These are phyloP conservation scores for Augiades crinisus DNA, from an alignment of 2,888 invertebrate species.

Conservation along the genomic window DNA sequence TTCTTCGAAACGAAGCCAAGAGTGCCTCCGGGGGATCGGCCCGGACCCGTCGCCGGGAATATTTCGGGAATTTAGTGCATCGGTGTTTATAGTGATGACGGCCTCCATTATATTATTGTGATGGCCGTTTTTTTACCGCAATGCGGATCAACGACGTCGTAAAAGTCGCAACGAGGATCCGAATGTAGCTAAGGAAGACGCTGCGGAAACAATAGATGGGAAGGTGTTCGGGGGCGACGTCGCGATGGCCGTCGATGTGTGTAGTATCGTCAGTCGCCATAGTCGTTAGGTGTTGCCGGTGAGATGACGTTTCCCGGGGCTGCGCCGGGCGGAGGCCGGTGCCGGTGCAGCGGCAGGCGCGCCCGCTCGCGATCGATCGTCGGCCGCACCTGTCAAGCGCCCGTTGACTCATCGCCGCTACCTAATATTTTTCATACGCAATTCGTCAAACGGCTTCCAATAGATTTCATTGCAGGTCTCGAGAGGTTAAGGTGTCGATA, in stretches of 20 bases:
- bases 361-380: conserved; percentile 76
- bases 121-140: conserved; percentile 80
- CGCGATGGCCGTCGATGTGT: conserved; percentile 44
- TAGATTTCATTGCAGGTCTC: conserved; percentile 38
- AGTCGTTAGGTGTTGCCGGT: conserved; percentile 69
- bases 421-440: conserved; percentile 64
- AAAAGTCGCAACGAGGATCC: conserved; percentile 41
- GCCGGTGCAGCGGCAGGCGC: conserved; percentile 37
- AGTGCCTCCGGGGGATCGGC: conserved; percentile 61
- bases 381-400: conserved; percentile 70
- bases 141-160: conserved; percentile 65
- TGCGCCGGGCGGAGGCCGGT: conserved; percentile 9
- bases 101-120: conserved; percentile 81
- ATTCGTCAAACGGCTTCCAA: conserved; percentile 50
- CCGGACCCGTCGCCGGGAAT: conserved; percentile 52
- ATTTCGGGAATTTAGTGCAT: conserved; percentile 73
- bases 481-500: conserved; percentile 35
- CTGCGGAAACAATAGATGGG: conserved; percentile 36
- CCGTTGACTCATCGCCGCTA: conserved; percentile 73
- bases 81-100: conserved; percentile 79
- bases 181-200: conserved; percentile 36
- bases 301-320: conserved; percentile 54
- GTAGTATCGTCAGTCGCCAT: conserved; percentile 67
- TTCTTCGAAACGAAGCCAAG: conserved; percentile 62
- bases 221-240: conserved; percentile 34